phyloP scores from a whole-genome alignment of 2,888 invertebrate species.

The Coelogynopora nodosa region DNA sequence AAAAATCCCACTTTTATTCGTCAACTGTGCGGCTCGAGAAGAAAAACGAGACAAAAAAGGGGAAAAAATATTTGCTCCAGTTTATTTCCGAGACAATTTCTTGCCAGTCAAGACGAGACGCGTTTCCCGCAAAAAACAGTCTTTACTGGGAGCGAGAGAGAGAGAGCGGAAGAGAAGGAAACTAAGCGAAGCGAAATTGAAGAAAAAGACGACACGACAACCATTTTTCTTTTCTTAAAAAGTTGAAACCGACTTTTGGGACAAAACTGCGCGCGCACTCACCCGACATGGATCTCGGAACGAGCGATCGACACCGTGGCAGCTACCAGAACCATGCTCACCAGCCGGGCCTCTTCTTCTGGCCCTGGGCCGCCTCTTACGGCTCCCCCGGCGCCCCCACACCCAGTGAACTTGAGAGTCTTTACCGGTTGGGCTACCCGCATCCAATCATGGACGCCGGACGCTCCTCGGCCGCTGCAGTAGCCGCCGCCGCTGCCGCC shows the following conservation, averaged over 20 bases:
- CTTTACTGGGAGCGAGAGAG: not conserved
- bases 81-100: conserved; percentile 17
- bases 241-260: not conserved
- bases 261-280: not conserved
- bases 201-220: not conserved
- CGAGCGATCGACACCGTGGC: conserved; percentile 6
- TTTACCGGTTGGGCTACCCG: conserved; percentile 37
- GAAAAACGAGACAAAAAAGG: not conserved
- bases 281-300: not conserved
- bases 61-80: not conserved
- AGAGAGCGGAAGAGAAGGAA: not conserved
- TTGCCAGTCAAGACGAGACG: not conserved
- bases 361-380: conserved; percentile 32
- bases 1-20: not conserved
- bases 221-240: not conserved
- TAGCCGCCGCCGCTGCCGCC: not conserved
- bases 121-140: not conserved
- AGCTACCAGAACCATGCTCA: not conserved
- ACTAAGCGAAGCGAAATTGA: not conserved
- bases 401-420: conserved; percentile 35
- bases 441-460: conserved; percentile 23
- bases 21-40: not conserved
- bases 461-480: not conserved
- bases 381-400: conserved; percentile 32
- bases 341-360: not conserved